A percentile compares a stretch with the other conserved stretches of the same genome.
Conservation (phyloP, 2,888 invertebrate genomes). For the Carpatolechia fugitivella region DNA sequence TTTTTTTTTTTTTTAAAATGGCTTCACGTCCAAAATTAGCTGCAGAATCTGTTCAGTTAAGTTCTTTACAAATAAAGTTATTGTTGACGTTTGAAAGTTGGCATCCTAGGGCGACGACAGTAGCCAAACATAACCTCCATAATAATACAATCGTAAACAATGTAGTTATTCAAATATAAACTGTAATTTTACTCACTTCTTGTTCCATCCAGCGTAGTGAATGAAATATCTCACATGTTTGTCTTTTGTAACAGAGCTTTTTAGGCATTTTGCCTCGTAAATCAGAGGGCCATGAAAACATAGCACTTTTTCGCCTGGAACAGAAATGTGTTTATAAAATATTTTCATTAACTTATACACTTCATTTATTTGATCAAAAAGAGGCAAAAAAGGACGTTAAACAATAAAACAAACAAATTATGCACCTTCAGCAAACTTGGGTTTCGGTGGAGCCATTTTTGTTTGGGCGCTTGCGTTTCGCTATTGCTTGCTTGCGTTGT, state of each 20-base stretch:
- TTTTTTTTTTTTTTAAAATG: no score
- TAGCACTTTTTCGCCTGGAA: slow-evolving; percentile 90
- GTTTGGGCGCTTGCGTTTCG: no score
- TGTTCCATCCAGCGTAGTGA: slow-evolving; percentile 99
- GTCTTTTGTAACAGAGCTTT: slow-evolving; percentile 89
- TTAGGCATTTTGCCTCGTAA: slow-evolving; percentile 97
- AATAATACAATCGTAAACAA: background rate
- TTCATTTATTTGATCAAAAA: background rate
- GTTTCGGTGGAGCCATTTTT: slow-evolving; percentile 80
- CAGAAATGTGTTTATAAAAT: no score
- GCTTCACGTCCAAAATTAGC: no score
- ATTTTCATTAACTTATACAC: background rate
- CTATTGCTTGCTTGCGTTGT: background rate
- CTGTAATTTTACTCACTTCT: slow-evolving; percentile 84
- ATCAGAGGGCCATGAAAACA: slow-evolving; percentile 98
- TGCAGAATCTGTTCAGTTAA: no score
- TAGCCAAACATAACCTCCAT: slow-evolving; percentile 4
- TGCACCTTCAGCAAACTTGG: slow-evolving; percentile 86
- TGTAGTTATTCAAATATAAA: background rate
- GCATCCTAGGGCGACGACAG: background rate
- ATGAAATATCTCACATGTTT: slow-evolving; percentile 94
- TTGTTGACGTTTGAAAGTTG: no score
- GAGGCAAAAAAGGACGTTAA: background rate
- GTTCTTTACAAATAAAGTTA: no score
- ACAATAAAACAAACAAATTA: no score